Base-by-base conservation (phyloP, 2,888 invertebrate genomes). In the Heliothis peltigera region DNA sequence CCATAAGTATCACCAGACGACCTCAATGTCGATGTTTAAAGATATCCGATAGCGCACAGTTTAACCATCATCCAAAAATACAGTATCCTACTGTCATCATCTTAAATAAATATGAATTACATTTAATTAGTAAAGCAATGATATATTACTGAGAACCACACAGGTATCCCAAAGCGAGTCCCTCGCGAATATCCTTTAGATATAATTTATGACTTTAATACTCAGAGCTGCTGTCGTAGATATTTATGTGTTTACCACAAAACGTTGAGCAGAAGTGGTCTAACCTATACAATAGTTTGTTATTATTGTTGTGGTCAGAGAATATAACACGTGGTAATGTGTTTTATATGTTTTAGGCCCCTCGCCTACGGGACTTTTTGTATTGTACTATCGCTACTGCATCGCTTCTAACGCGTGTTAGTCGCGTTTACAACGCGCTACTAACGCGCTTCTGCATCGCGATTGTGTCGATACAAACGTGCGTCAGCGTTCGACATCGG, bases 171-270 rank as follows among this genome's bases (percentile, higher is more conserved):
- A 19, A 48, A 18, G 2, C 28, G 17, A 2, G n/a, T 10, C 15
- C n/a, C n/a, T 17, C 3, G 32, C 10, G 35, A 25, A 48, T 49
- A 44, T 17, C 32, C 48, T 43, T 49, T 19, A 21, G 19, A 25
- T 15, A 64, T 55, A 17, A 55, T 55, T 28, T 49, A 35, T 32
- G 53, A 18, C 32, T 43, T 32, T n/a, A 15, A 25, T 57, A n/a
- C 22, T n/a, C 17, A 12, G 7, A 6, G 43, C 17, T 8, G 15
- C 39, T 39, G 39, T n/a, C 39, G n/a, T n/a, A n/a, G 39, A 39
- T 39, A 39, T 39, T 39, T 39, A 39, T 39, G 39, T 39, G 39
- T 39, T 39, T 4, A 39, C 39, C 39, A 39, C 39, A 39, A 39
- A 39, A n/a, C 39, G 39, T 39, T 39, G n/a, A n/a, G n/a, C n/a